Percentiles rank a stretch among this genome's conserved stretches.
These are phyloP conservation scores for Cettia cetti DNA, from an alignment of 2,113 vertebrate genomes.

Conservation along the genomic window DNA sequence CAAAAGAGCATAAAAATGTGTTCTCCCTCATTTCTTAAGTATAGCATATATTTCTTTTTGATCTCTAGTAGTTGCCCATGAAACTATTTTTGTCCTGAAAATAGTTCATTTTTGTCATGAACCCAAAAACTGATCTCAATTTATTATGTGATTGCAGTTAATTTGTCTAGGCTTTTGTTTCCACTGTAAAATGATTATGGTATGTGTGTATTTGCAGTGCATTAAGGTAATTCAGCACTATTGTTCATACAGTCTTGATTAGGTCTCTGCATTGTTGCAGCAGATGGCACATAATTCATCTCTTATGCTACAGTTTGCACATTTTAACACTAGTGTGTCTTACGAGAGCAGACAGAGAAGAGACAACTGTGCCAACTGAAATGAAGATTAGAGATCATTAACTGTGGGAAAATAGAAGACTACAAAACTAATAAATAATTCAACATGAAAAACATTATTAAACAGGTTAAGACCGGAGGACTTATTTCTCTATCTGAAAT, in stretches of 20 bases:
- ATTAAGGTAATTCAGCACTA: not conserved
- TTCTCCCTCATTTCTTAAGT: not conserved
- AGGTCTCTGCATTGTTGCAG: not conserved
- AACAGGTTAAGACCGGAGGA: not conserved
- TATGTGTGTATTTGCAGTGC: not conserved
- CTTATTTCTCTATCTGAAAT: not conserved
- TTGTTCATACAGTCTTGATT: not conserved
- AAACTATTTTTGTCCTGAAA: not conserved
- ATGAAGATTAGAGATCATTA: not conserved
- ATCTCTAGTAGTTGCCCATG: fast-evolving
- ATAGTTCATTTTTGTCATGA: not conserved
- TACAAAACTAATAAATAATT: not conserved
- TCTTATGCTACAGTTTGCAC: not conserved
- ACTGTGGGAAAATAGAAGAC: not conserved
- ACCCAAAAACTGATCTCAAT: not conserved
- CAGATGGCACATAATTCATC: not conserved
- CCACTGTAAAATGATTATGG: not conserved
- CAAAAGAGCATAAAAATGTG: not conserved
- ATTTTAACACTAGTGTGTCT: not conserved
- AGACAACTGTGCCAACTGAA: not conserved
- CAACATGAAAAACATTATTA: not conserved
- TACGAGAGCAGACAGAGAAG: not conserved
- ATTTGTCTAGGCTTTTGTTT: not conserved
- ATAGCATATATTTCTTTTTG: not conserved
- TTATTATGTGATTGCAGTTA: not conserved